Evolutionary conservation across 1,140 invertebrate genomes (phyloP), one percentile per base, ranked within the genome.

Genomic region (Ceratoteleas bidentatus): DNA sequence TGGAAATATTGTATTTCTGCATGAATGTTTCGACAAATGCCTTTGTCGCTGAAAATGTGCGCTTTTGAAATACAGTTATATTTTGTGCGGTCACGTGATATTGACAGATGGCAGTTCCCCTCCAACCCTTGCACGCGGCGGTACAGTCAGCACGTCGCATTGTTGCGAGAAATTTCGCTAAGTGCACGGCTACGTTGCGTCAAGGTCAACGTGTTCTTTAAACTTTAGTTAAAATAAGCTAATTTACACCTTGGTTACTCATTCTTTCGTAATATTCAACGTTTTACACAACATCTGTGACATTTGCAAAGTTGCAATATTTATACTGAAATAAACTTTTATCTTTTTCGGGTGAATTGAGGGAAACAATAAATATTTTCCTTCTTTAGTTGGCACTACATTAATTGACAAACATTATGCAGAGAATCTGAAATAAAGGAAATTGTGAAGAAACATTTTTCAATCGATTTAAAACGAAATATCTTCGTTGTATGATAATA

Each of bases 91-190:
- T 80, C 77, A 80, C 77, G 77, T 80, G 77, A 57, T 57, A 56
- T 72, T 80, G 69, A 74, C 77, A 80, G 77, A 73, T 80, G 77
- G 62, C 33, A 40, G 13, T 53, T 61, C 76, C 76, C 68, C 68
- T 36, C 43, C 58, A 60, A 50, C 61, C 75, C 66, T 79, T 62
- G 32, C 36, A 11, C 7, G 11, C 15, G 15, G 14, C 45, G 40
- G 13, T 60, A 45, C 32, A 72, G n/a, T 64, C 38, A 14, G 58
- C 15, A 36, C 38, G 32, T 56, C 36, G 57, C 50, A 45, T 45
- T 72, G 68, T 61, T 53, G 10, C 16, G 43, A 9, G 38, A 73
- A 73, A 62, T 6, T 62, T 54, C 43, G 34, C 24, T 66, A 11
- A 10, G 3, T 64, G n/a, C 33, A 24, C 24, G 24, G 24, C 43